phyloP scores from a whole-genome alignment of 2,113 vertebrate genomes.

The Microcebus jonahi region DNA sequence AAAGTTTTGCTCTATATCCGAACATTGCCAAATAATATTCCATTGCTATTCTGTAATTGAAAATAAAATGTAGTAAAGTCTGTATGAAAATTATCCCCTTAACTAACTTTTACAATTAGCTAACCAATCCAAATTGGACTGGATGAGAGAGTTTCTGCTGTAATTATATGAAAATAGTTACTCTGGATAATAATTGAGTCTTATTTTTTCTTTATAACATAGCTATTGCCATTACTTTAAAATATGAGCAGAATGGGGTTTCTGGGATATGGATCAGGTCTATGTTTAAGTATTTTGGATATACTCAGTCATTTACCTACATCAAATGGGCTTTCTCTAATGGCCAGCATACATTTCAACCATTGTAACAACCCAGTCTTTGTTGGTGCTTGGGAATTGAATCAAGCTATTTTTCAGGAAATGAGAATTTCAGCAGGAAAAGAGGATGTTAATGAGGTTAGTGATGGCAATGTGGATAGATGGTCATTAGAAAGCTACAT shows the following conservation, averaged over 20 bases:
- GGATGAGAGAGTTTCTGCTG: neutral
- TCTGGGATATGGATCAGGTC: neutral
- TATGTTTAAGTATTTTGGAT: neutral
- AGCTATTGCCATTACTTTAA: constrained; percentile 30
- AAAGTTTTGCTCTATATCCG: neutral
- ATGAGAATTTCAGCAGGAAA: neutral
- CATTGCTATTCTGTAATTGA: constrained; percentile 1
- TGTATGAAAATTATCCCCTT: neutral
- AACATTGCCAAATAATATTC: neutral
- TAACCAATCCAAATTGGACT: constrained; percentile 15
- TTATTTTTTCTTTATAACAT: neutral
- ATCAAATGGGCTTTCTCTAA: neutral
- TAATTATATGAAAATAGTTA: constrained; percentile 55
- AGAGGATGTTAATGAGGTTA: neutral
- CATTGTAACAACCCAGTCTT: neutral
- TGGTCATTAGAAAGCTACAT: neutral
- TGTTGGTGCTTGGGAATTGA: neutral
- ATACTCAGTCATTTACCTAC: neutral
- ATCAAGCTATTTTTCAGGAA: constrained; percentile 36
- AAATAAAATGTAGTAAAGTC: constrained; percentile 52
- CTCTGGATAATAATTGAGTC: constrained; percentile 18
- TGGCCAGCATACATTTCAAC: neutral
- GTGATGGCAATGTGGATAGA: neutral
- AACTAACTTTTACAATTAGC: constrained; percentile 40
- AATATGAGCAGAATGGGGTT: neutral